phyloP scores from a whole-genome alignment of 2,888 invertebrate genomes.

The Byasa hedistus region DNA sequence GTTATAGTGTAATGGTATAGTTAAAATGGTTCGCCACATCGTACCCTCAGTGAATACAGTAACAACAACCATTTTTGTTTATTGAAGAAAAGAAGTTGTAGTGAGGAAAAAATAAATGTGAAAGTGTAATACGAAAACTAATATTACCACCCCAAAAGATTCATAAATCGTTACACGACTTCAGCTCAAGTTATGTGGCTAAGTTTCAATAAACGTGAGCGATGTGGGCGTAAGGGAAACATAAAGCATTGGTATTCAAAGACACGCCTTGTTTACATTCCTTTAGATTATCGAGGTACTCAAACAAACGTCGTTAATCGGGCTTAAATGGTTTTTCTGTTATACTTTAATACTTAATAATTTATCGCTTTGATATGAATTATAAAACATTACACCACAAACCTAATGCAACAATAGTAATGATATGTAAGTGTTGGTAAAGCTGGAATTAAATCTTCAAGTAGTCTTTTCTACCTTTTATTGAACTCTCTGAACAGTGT shows the following conservation, averaged over 20 bases:
- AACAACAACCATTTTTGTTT: no score
- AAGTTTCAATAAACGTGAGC: constrained; percentile 20
- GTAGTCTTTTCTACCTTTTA: no score
- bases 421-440: no score
- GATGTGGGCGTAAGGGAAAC: constrained; percentile 1
- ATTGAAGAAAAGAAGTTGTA: background rate
- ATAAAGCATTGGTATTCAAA: constrained; percentile 11
- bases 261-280: constrained; percentile 10
- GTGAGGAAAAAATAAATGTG: background rate
- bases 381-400: no score
- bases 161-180: constrained; percentile 5
- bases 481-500: no score
- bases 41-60: no score
- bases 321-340: background rate
- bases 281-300: background rate
- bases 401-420: no score
- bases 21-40: no score
- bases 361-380: no score
- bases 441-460: no score
- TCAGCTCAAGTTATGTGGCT: constrained; percentile 4
- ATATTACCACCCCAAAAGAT: background rate
- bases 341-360: no score
- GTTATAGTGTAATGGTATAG: no score
- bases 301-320: background rate
- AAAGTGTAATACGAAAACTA: background rate